Evolutionary conservation across 2,797 vertebrate genomes (phyloP).

Genomic region (Aythya fuligula): DNA sequence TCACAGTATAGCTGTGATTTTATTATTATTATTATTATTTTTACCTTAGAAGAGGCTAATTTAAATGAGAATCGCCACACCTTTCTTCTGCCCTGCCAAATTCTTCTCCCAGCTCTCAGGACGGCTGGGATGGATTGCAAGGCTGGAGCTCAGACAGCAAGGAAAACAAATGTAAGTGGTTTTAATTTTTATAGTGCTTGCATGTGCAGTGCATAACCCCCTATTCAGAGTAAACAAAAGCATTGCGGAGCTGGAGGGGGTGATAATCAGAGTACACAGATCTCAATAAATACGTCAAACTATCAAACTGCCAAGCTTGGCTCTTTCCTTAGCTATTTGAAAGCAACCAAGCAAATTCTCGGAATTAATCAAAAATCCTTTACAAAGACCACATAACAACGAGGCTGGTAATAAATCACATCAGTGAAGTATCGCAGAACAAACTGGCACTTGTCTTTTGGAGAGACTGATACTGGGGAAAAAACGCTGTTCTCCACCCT

Average conservation of each 20-base stretch:
- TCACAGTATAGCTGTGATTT: background rate
- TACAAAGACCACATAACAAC: background rate
- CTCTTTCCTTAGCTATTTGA: conserved; percentile 8
- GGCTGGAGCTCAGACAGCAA: background rate
- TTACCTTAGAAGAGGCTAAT: background rate
- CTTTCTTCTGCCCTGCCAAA: background rate
- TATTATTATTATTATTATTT: background rate
- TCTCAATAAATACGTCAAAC: background rate
- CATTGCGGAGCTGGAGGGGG: background rate
- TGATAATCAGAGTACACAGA: background rate
- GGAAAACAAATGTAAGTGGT: conserved; percentile 11
- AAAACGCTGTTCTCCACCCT: background rate
- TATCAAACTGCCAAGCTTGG: conserved; percentile 2
- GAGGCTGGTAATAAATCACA: background rate
- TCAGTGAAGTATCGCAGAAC: background rate
- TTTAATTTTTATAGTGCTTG: conserved; percentile 25
- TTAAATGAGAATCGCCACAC: background rate
- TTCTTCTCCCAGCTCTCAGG: background rate
- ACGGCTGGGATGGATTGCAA: background rate
- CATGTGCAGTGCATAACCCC: background rate
- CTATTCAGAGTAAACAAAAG: background rate
- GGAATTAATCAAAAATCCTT: conserved; percentile 38
- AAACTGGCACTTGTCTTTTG: background rate
- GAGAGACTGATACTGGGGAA: background rate
- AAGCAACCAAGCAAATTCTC: background rate